Percentiles rank a stretch among this genome's conserved stretches.
phyloP scores from a whole-genome alignment of 1,140 invertebrate genomes.

The Trinorchestia longiramus region DNA sequence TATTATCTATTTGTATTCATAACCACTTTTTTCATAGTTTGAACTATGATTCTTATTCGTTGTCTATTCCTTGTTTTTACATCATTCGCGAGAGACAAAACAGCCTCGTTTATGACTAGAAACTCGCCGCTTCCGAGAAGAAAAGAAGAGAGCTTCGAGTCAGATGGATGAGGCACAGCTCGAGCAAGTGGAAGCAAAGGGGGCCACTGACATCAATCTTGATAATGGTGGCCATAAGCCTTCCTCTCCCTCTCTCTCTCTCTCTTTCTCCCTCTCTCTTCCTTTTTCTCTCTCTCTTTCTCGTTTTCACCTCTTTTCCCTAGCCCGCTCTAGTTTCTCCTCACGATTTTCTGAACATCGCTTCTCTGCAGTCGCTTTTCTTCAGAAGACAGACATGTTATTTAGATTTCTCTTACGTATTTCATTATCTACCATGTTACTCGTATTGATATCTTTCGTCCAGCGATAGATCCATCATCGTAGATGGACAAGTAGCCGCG shows the following conservation, averaged over 20 bases:
- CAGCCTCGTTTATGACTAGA: background rate
- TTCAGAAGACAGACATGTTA: background rate
- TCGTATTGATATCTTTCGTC: background rate
- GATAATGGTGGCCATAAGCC: constrained; percentile 44
- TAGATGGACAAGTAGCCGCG: no score
- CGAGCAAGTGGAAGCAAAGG: constrained; percentile 37
- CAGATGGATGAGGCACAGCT: constrained; percentile 19
- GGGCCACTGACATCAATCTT: constrained; percentile 34
- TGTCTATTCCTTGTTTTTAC: background rate
- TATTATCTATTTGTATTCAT: no score
- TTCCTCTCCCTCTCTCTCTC: constrained; percentile 11
- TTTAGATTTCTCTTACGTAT: background rate
- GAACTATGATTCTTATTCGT: background rate
- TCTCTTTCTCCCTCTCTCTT: background rate
- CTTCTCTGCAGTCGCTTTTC: background rate
- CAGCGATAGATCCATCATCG: no score
- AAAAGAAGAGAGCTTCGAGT: background rate
- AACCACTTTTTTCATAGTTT: no score
- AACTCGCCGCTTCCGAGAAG: background rate
- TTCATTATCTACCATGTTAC: background rate
- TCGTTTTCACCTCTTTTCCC: background rate
- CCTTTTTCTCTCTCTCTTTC: background rate
- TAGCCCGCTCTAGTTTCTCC: background rate
- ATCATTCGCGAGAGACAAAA: background rate
- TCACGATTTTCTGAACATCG: background rate